Base-by-base conservation (phyloP, 2,888 invertebrate species). In the Tachina grossa region DNA sequence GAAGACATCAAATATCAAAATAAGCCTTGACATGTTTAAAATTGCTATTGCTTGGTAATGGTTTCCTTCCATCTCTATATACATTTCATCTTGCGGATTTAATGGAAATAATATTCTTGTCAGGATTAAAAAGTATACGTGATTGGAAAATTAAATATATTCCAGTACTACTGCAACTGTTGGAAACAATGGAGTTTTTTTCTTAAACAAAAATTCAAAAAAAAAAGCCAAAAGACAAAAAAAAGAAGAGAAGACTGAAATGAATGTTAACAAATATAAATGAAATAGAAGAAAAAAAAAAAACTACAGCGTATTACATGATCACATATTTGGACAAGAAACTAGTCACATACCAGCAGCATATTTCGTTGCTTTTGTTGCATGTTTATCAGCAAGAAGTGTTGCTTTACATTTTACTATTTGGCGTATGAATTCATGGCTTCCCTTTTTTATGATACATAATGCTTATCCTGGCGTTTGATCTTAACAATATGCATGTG, bases 101-200 rank as follows among this genome's bases (percentile, higher is more conserved):
- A 90, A 90, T 91, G 90, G 89, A 90, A 91, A 91, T 90, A 90
- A 91, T 92, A 92, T 92, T 92, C 92, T 90, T 92, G 92, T 92
- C 92, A 92, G 92, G 92, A 92, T 92, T 92, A 92, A 92, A 92
- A 92, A 91, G 92, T 89, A 90, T 89, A 92, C 92, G 92, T 92
- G 92, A 92, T 90, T 91, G 83, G 92, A 90, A 92, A 91, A 89
- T 88, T 89, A 88, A 91, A 90, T 89, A 49, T 8, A 41, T 6
- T 43, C 43, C 8, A 14, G 16, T 39, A 10, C 11, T 39, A 14
- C 19, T 16, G 89, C 55, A 81, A 86, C 75, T 80, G 72, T 87
- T 79, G 66, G 66, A 79, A 83, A 83, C 79, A 82, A 78, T 75
- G 82, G 10, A 61, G 43, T 66, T 66, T 45, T 31, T 55, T 55